Percentiles rank a stretch among this genome's conserved stretches.
phyloP scores from a whole-genome alignment of 2,797 vertebrate species.

The Eutrigla gurnardus region DNA sequence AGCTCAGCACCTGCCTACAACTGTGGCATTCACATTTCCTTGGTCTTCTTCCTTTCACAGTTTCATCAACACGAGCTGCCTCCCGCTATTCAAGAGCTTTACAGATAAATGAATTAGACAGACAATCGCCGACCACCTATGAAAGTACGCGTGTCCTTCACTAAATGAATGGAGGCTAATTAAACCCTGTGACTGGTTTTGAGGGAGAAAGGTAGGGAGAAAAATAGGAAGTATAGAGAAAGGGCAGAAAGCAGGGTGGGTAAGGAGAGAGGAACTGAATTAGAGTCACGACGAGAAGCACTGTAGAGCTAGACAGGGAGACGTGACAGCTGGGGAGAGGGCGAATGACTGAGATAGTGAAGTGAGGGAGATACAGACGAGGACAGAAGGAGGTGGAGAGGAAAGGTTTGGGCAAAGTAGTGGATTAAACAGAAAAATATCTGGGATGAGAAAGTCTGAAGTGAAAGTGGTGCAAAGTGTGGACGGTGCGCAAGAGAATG shows the following conservation, averaged over 20 bases:
- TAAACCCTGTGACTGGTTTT: slow-evolving; percentile 52
- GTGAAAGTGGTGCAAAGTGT: slow-evolving; percentile 15
- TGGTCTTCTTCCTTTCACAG: slow-evolving; percentile 50
- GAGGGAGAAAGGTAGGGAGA: slow-evolving; percentile 22
- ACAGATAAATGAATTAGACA: slow-evolving; percentile 50
- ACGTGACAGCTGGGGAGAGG: slow-evolving; percentile 25
- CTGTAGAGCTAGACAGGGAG: not conserved
- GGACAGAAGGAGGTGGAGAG: slow-evolving; percentile 25
- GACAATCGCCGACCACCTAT: slow-evolving; percentile 56
- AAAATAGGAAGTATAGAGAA: slow-evolving; percentile 27
- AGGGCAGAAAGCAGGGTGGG: slow-evolving; percentile 46
- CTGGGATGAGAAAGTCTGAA: slow-evolving; percentile 10
- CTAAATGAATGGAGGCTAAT: slow-evolving; percentile 68
- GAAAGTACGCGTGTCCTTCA: slow-evolving; percentile 70
- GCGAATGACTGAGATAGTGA: slow-evolving; percentile 37
- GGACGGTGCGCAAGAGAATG: not conserved
- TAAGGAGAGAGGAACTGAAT: slow-evolving; percentile 39
- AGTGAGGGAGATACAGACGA: slow-evolving; percentile 20
- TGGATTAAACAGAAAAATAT: slow-evolving; percentile 48
- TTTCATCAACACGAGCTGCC: slow-evolving; percentile 60
- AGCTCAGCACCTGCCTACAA: slow-evolving; percentile 63
- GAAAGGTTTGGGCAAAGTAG: slow-evolving; percentile 21
- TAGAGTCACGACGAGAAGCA: slow-evolving; percentile 20
- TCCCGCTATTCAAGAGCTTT: slow-evolving; percentile 65
- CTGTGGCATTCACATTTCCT: slow-evolving; percentile 65